These are phyloP conservation scores for Paedocypris sp. DNA, from an alignment of 2,113 vertebrate genomes.

Conservation along the genomic window DNA sequence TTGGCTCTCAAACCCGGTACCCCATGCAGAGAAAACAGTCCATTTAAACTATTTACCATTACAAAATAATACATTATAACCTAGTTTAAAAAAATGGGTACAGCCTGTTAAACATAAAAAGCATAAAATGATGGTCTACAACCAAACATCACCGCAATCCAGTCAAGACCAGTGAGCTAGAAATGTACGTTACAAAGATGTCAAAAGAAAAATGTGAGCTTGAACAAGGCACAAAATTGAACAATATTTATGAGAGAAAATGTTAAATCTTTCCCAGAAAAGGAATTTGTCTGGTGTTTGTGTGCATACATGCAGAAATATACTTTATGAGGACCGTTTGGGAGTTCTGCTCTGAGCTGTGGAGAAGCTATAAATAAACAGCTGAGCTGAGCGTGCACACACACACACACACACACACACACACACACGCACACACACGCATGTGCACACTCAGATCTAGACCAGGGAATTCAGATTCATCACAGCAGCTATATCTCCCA, in stretches of 20 bases:
- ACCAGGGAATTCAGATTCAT: slow-evolving; percentile 34
- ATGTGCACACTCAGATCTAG: slow-evolving; percentile 11
- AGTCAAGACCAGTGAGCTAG: neutral
- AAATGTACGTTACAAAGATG: neutral
- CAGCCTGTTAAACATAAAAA: neutral
- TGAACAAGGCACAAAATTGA: neutral
- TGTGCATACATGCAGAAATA: neutral
- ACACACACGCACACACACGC: neutral
- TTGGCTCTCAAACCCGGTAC: too few relatives aligned
- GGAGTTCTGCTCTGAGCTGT: slow-evolving; percentile 18
- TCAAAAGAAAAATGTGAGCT: neutral
- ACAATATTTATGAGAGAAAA: too few relatives aligned
- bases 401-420: neutral
- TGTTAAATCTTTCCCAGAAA: too few relatives aligned
- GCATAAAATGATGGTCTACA: too few relatives aligned
- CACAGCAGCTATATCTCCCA: slow-evolving; percentile 27
- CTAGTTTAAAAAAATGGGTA: too few relatives aligned
- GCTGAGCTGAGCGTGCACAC: neutral
- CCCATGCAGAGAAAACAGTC: too few relatives aligned
- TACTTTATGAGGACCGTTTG: slow-evolving; percentile 6
- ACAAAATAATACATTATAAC: too few relatives aligned
- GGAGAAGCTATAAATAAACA: slow-evolving; percentile 35
- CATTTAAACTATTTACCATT: too few relatives aligned
- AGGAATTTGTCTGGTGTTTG: neutral
- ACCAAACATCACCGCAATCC: neutral